Evolutionary conservation across 2,888 invertebrate genomes (phyloP).

Genomic region (Hyposoter didymator): DNA sequence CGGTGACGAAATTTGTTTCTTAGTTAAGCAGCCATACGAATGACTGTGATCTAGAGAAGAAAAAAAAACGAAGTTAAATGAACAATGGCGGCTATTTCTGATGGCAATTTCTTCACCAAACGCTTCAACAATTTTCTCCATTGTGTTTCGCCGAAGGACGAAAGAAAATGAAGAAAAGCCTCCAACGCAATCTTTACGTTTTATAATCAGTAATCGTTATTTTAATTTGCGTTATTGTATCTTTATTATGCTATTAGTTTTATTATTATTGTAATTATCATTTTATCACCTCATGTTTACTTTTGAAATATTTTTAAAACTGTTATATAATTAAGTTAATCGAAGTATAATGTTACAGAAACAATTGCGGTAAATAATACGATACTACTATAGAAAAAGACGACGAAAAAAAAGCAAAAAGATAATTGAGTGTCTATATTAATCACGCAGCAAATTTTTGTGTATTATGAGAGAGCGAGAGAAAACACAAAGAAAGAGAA

Average conservation of each 20-base stretch:
- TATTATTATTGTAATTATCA: slow-evolving; percentile 76
- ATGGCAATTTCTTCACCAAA: slow-evolving; percentile 77
- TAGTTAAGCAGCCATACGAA: slow-evolving; percentile 78
- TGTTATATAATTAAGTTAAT: slow-evolving; percentile 79
- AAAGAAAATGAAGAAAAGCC: slow-evolving; percentile 24
- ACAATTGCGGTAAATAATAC: slow-evolving; percentile 72
- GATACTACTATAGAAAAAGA: slow-evolving; percentile 63
- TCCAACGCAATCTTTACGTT: slow-evolving; percentile 46
- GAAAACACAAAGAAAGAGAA: slow-evolving; percentile 28
- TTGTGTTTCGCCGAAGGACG: slow-evolving; percentile 28
- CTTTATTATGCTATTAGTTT: slow-evolving; percentile 73
- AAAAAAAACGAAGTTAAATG: slow-evolving; percentile 71
- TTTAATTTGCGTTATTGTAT: slow-evolving; percentile 70
- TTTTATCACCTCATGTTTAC: slow-evolving; percentile 78
- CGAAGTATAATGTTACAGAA: slow-evolving; percentile 77
- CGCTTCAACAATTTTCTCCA: slow-evolving; percentile 49
- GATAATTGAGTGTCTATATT: slow-evolving; percentile 66
- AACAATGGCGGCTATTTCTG: slow-evolving; percentile 78
- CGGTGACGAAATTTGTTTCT: slow-evolving; percentile 78
- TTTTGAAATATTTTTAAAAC: slow-evolving; percentile 80
- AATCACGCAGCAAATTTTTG: slow-evolving; percentile 71
- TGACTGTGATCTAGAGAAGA: slow-evolving; percentile 82
- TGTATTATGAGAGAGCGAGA: slow-evolving; percentile 59
- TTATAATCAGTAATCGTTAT: slow-evolving; percentile 54
- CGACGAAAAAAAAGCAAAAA: slow-evolving; percentile 45